These are phyloP conservation scores for Orius insidiosus DNA, from an alignment of 1,140 invertebrate species.

Conservation along the genomic window DNA sequence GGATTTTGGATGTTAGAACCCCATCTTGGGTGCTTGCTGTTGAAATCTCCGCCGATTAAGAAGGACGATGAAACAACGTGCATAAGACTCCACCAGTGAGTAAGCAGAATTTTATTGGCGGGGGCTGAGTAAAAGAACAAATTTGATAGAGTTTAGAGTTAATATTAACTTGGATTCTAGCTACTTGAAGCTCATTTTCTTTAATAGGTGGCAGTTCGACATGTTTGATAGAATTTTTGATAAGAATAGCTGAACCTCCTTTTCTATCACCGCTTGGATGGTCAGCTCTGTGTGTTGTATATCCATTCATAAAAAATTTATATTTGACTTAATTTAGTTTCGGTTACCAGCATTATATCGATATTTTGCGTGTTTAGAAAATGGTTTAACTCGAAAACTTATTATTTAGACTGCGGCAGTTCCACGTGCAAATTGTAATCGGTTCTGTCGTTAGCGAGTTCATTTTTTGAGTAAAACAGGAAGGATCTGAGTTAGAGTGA, in stretches of 20 bases:
- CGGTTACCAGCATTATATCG: not conserved
- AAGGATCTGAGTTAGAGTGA: not conserved
- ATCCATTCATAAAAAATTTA: not conserved
- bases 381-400: not conserved
- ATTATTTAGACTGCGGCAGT: not conserved
- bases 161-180: not conserved
- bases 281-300: not conserved
- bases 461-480: not conserved
- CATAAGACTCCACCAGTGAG: not conserved
- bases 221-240: not conserved
- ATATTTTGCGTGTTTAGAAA: not conserved
- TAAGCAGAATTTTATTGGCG: not conserved
- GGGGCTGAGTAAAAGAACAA: not conserved
- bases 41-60: not conserved
- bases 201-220: not conserved
- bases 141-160: not conserved
- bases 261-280: not conserved
- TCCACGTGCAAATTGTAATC: slow-evolving; percentile 1
- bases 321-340: not conserved
- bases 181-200: not conserved
- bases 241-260: no score
- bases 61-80: not conserved
- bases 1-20: not conserved
- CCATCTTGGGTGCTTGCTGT: slow-evolving; percentile 1
- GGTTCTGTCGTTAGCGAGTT: no score